Conservation (phyloP, 2,888 invertebrate species). For the Chrysopilus asiliformis region DNA sequence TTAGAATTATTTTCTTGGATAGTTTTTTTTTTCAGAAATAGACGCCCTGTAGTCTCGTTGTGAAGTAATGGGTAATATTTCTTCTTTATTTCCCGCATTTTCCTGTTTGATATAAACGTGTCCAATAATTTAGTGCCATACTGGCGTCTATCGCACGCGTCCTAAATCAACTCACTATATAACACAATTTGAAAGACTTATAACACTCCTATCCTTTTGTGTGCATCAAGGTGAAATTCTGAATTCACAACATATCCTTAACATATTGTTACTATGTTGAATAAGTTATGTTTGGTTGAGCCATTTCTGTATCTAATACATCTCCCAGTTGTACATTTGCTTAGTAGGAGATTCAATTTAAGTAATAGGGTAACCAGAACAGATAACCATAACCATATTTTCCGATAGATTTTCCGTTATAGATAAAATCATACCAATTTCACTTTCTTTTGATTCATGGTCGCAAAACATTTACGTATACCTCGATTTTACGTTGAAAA, state of each 20-base stretch:
- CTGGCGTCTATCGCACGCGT: constrained; percentile 12
- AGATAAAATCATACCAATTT: constrained; percentile 5
- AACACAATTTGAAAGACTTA: no score
- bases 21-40: not conserved
- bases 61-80: constrained; percentile 35
- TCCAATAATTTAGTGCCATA: constrained; percentile 12
- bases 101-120: constrained; percentile 14
- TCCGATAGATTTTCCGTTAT: not conserved
- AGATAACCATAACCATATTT: constrained; percentile 2
- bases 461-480: no score
- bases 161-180: constrained; percentile 8
- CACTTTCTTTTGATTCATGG: no score
- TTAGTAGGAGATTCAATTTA: constrained; percentile 1
- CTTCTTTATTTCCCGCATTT: constrained; percentile 31
- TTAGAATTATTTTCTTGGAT: no score
- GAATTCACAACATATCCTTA: no score
- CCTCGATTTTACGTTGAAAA: no score
- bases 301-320: no score
- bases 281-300: no score
- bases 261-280: no score
- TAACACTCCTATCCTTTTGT: no score
- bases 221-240: no score
- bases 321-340: no score
- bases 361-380: not conserved
- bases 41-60: constrained; percentile 32